These are phyloP conservation scores for Amphipyra tragopoginis DNA, from an alignment of 2,888 invertebrate genomes.

Conservation along the genomic window DNA sequence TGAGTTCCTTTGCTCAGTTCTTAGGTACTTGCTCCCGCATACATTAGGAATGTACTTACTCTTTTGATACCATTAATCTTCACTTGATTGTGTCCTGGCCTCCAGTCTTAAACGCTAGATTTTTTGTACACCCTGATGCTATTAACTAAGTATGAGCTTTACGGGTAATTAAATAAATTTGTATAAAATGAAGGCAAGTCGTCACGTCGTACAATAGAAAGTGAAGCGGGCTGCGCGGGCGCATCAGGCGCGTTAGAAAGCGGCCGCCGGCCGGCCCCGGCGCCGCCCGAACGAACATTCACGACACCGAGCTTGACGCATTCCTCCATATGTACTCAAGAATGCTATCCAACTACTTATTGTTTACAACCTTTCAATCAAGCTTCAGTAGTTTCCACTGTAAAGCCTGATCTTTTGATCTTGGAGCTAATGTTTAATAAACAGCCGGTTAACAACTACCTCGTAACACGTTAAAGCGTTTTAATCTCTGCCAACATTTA, in stretches of 20 bases:
- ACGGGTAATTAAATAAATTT: conserved; percentile 55
- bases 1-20: conserved; percentile 50
- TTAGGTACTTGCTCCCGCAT: conserved; percentile 31
- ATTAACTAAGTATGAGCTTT: conserved; percentile 40
- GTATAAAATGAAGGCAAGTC: conserved; percentile 60
- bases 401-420: conserved; percentile 29
- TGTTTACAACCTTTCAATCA: conserved; percentile 32
- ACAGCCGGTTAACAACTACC: conserved; percentile 10
- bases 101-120: not conserved
- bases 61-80: conserved; percentile 15
- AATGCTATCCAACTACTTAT: conserved; percentile 53
- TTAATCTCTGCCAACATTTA: conserved; percentile 49
- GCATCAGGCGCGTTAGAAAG: conserved; percentile 87
- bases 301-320: conserved; percentile 76
- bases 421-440: conserved; percentile 34
- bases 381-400: conserved; percentile 12
- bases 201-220: conserved; percentile 84
- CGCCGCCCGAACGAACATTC: conserved; percentile 74
- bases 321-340: conserved; percentile 75
- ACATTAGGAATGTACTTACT: conserved; percentile 41
- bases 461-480: conserved; percentile 27
- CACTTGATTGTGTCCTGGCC: not conserved
- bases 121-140: conserved; percentile 34
- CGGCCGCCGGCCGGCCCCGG: conserved; percentile 73
- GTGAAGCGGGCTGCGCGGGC: conserved; percentile 84